Evolutionary conservation across 2,888 invertebrate species (phyloP), one percentile per base, ranked within the genome.

Genomic region (Drosophila antonietae): DNA sequence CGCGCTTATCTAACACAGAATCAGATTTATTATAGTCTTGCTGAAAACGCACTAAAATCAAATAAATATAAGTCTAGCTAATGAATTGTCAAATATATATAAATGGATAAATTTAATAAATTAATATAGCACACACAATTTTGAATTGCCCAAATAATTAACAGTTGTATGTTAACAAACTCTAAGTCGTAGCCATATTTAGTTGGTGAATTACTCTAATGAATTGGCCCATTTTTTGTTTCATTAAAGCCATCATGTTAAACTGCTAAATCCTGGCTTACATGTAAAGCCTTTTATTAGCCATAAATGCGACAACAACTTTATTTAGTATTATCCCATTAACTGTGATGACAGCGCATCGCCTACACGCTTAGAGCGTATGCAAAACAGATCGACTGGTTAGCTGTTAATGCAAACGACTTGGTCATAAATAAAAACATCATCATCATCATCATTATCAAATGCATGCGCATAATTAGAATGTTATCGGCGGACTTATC

Each of bases 341-440:
- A 58, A 20, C 46, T 43, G 28, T 23, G 49, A 58, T 66, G 76
- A 61, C 65, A 76, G 49, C 61, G 23, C 15, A 18, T 53, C 39
- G 57, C 62, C 66, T 47, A 77, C 73, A 47, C 43, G 37, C 10
- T 41, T 18, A 4, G 18, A n/a, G 5, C 41, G 15, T 15, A 35
- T 44, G 56, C 49, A 47, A 75, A 75, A 41, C 41, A 33, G 53
- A 35, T 28, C 28, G 6, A 28, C 28, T 28, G 18, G 62, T 72
- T 56, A 41, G 51, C 68, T 10, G 20, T 14, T 47, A 56, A 56
- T 56, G 33, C 10, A 15, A 66, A 47, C 73, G 61, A 73, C 49
- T 62, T 73, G 46, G 33, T 58, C 57, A 73, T 78, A 73, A 84
- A 88, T 78, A 71, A 73, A 66, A 74, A 68, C 72, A 70, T 80